Evolutionary conservation across 2,888 invertebrate species (phyloP).

Genomic region (Octodonta nipae): DNA sequence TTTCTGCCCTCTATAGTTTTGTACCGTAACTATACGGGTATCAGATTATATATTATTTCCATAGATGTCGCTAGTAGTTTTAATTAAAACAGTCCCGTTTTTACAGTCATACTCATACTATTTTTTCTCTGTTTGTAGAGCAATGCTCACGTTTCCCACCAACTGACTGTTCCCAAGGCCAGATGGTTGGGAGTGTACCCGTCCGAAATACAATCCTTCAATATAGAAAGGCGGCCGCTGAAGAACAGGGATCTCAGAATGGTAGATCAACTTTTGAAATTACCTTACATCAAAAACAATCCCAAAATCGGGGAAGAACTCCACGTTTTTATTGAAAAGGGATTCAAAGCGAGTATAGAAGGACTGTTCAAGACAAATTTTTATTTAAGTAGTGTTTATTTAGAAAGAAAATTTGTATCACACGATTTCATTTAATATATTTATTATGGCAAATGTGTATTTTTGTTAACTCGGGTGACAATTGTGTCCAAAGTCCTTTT

Average conservation of each 20-base stretch:
- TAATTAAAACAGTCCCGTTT: not conserved
- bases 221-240: slow-evolving; percentile 42
- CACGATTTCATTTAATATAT: slow-evolving; percentile 41
- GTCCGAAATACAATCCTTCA: slow-evolving; percentile 52
- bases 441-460: no score
- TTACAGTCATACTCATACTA: not conserved
- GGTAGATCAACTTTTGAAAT: slow-evolving; percentile 43
- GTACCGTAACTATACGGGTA: no score
- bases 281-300: slow-evolving; percentile 37
- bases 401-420: slow-evolving; percentile 52
- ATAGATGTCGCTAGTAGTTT: no score
- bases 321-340: slow-evolving; percentile 38
- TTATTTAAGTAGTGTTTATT: slow-evolving; percentile 55
- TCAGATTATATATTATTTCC: no score
- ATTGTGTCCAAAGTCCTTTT: no score
- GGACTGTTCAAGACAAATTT: slow-evolving; percentile 46
- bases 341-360: slow-evolving; percentile 69
- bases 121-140: slow-evolving; percentile 31
- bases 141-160: slow-evolving; percentile 47
- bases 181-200: slow-evolving; percentile 71
- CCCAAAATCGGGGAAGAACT: slow-evolving; percentile 43
- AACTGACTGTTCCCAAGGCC: slow-evolving; percentile 56
- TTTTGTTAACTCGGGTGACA: no score
- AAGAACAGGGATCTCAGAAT: slow-evolving; percentile 48
- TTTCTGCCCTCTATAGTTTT: no score